These are phyloP conservation scores for Thripadectes ignobilis DNA, from an alignment of 2,797 vertebrate genomes.

Conservation along the genomic window DNA sequence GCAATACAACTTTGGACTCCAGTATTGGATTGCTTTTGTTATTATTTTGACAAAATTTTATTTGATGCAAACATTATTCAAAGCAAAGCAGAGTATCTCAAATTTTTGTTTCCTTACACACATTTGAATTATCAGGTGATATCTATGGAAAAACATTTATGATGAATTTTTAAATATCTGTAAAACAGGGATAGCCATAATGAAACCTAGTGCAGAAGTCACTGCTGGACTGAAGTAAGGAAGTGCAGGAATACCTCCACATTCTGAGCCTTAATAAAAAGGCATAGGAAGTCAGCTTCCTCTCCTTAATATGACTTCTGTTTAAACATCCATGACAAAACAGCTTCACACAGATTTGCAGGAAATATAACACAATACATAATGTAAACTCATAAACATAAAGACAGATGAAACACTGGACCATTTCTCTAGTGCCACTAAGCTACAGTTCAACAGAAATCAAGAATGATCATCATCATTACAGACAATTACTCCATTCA, in stretches of 20 bases:
- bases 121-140: background rate
- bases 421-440: background rate
- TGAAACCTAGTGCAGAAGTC: background rate
- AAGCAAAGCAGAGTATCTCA: background rate
- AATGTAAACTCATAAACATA: background rate
- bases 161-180: background rate
- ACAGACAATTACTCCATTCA: background rate
- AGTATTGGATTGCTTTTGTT: background rate
- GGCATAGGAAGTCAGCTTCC: background rate
- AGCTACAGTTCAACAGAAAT: background rate
- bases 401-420: background rate
- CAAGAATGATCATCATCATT: background rate
- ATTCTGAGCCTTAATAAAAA: background rate
- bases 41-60: background rate
- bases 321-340: background rate
- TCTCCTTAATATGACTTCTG: background rate
- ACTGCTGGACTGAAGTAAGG: background rate
- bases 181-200: background rate
- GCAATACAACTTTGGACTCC: background rate
- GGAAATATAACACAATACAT: conserved; percentile 7
- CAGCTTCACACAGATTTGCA: background rate
- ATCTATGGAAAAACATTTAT: background rate
- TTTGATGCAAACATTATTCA: background rate
- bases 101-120: background rate
- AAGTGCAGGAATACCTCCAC: background rate